phyloP scores from a whole-genome alignment of 35 echinoderm and acorn worm species.

The Heliocidaris tuberculata region DNA sequence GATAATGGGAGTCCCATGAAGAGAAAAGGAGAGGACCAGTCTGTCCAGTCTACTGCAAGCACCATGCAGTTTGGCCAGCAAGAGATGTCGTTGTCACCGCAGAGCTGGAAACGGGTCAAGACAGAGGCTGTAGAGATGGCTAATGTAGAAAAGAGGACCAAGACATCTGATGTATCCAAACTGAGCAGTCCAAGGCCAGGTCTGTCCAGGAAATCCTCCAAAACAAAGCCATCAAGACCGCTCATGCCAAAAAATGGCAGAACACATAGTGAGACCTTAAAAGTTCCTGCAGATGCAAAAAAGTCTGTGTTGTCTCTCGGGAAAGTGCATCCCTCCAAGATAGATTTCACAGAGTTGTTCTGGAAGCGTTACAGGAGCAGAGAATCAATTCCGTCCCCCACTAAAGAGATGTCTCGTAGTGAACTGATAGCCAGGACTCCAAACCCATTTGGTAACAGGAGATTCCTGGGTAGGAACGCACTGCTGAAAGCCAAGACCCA shows the following conservation, averaged over 20 bases:
- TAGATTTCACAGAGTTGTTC: slow-evolving; percentile 33
- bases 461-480: slow-evolving; percentile 33
- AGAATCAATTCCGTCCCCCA: slow-evolving; percentile 23
- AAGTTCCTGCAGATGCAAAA: not conserved
- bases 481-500: not conserved
- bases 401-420: slow-evolving; percentile 39
- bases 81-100: slow-evolving; percentile 42
- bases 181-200: not conserved
- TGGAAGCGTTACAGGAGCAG: slow-evolving; percentile 22
- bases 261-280: not conserved
- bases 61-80: slow-evolving; percentile 13
- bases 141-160: not conserved
- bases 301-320: not conserved
- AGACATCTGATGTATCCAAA: not conserved
- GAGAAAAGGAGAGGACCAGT: slow-evolving; percentile 23
- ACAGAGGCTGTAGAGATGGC: slow-evolving; percentile 25
- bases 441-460: slow-evolving; percentile 35
- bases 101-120: slow-evolving; percentile 53
- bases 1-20: slow-evolving; percentile 51
- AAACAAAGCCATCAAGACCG: slow-evolving; percentile 18
- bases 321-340: slow-evolving; percentile 21
- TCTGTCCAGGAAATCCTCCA: slow-evolving; percentile 42
- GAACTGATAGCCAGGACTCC: slow-evolving; percentile 39
- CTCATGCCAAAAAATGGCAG: not conserved
- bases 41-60: not conserved